These are phyloP conservation scores for Falco concolor DNA, from an alignment of 2,797 vertebrate species.

Conservation along the genomic window DNA sequence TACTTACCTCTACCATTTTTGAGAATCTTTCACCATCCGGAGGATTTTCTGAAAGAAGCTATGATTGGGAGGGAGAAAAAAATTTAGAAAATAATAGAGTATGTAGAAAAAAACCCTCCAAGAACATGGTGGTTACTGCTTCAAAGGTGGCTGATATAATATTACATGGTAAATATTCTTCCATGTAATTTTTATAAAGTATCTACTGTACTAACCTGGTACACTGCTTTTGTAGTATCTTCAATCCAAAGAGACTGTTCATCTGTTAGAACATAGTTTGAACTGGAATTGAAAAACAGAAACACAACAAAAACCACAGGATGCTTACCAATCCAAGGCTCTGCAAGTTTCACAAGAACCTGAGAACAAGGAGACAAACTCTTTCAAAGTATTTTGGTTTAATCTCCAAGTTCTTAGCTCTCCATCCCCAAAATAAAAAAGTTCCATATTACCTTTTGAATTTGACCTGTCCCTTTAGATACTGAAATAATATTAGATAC, in stretches of 20 bases:
- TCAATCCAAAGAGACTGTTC: constrained; percentile 96
- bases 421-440: neutral
- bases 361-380: neutral
- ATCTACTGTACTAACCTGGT: constrained; percentile 84
- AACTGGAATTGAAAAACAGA: constrained; percentile 72
- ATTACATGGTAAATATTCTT: neutral
- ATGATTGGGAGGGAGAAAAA: constrained; percentile 46
- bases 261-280: constrained; percentile 89
- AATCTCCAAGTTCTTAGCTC: neutral
- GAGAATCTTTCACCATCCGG: constrained; percentile 94
- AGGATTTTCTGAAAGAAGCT: constrained; percentile 95
- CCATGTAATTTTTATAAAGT: neutral
- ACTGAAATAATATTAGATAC: constrained; percentile 97
- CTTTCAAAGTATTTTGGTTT: neutral
- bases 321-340: neutral
- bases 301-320: neutral
- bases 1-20: constrained; percentile 91
- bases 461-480: constrained; percentile 96
- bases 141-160: neutral
- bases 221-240: constrained; percentile 94
- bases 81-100: neutral
- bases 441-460: constrained; percentile 89
- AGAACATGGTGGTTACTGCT: neutral
- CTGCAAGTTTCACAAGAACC: neutral
- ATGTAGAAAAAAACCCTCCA: rapidly evolving